Percentiles rank a stretch among this genome's conserved stretches.
Conservation (phyloP, 2,797 vertebrate species). For the Microchirus variegatus region DNA sequence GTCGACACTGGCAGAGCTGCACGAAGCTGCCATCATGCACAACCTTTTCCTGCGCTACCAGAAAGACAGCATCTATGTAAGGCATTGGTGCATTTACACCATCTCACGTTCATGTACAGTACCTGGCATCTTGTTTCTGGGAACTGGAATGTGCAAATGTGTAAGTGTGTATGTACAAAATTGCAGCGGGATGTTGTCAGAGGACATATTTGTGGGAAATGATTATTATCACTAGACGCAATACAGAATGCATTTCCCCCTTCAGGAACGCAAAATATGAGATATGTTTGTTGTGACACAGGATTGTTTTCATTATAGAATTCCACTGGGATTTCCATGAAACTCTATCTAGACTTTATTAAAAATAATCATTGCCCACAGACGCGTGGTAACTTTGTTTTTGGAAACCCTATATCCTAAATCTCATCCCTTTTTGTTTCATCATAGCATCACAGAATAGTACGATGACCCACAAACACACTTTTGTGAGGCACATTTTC, state of each 20-base stretch:
- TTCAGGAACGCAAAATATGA: slow-evolving; percentile 4
- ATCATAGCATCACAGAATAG: slow-evolving; percentile 22
- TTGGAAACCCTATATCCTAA: slow-evolving; percentile 50
- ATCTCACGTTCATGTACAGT: too few relatives aligned
- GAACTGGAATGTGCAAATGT: not conserved
- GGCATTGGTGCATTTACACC: slow-evolving; percentile 32
- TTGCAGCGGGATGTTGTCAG: too few relatives aligned
- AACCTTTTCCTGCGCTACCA: slow-evolving; percentile 89
- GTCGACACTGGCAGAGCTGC: slow-evolving; percentile 89
- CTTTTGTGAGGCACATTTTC: slow-evolving; percentile 50
- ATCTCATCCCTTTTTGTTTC: slow-evolving; percentile 42
- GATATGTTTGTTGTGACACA: slow-evolving; percentile 11
- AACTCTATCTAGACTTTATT: slow-evolving; percentile 48
- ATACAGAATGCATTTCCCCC: not conserved
- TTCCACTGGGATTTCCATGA: slow-evolving; percentile 13
- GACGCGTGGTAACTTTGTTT: slow-evolving; percentile 35
- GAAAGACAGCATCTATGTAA: slow-evolving; percentile 90
- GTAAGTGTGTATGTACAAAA: too few relatives aligned
- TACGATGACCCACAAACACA: slow-evolving; percentile 73
- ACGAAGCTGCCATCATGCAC: slow-evolving; percentile 92
- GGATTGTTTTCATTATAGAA: slow-evolving; percentile 38
- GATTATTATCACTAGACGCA: too few relatives aligned
- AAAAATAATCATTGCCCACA: slow-evolving; percentile 48
- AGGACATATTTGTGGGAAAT: too few relatives aligned
- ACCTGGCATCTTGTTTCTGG: not conserved